Evolutionary conservation across 2,797 vertebrate genomes (phyloP), one percentile per base, ranked within the genome.

Genomic region (Trematomus bernacchii): DNA sequence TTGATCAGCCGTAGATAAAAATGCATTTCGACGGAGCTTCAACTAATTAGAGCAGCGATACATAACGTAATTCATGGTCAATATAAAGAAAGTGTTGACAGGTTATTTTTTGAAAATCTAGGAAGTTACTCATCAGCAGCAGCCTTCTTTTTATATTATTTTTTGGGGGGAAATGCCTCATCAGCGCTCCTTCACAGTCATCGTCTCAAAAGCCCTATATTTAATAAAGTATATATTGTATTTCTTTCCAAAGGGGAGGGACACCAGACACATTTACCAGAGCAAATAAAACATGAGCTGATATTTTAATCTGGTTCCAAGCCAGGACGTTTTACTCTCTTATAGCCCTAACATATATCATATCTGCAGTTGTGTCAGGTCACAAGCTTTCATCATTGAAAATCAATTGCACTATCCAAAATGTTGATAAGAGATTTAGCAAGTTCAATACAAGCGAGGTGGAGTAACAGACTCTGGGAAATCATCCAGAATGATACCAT

Each of bases 361-460:
- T 44, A 37, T 33, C 42, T 54, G 18, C 14, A 51, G 27, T 67
- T 68, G 59, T 80, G 76, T 65, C 37, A 30, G 52, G 44, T 71
- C 64, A 62, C 76, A 66, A 71, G 18, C 18, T 54, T 57, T 19
- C n/a, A 63, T 55, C 53, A 42, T 14, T 53, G 44, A 61, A 72
- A 77, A 62, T 81, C 67, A 51, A 21, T 87, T n/a, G 44, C 30
- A 8, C 19, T 70, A 58, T 66, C 67, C 46, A 83, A 69, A 19
- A 43, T 51, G 76, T 80, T 68, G 18, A 80, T 43, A 62, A 46
- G 66, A 66, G 64, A 19, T 67, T 78, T 44, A 64, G n/a, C 48
- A 48, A 30, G 55, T 68, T 76, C 51, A 14, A 3, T 63, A 42
- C 16, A 63, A 59, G 16, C 53, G 10, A 66, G 67, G 10, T 9